Evolutionary conservation across 2,888 invertebrate species (phyloP).

Genomic region (Stenurella melanura): DNA sequence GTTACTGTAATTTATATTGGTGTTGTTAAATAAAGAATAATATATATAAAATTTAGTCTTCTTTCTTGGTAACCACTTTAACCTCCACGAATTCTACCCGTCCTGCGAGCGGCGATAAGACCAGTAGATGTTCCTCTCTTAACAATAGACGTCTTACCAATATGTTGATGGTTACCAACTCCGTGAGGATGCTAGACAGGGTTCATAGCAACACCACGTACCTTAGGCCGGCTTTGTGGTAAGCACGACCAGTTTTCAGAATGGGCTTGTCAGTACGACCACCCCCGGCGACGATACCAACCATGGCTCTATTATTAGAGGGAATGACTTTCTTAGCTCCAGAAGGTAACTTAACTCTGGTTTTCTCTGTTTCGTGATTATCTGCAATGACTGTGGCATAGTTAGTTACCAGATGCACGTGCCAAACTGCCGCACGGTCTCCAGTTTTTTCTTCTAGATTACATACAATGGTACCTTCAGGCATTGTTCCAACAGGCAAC

Average conservation of each 20-base stretch:
- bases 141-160: slow-evolving; percentile 99
- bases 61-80: slow-evolving; percentile 93
- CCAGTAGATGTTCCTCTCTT: slow-evolving; percentile 99
- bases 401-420: slow-evolving; percentile 98
- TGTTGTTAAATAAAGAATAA: no score
- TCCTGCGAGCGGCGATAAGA: slow-evolving; percentile 99
- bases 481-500: slow-evolving; percentile 98
- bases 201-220: slow-evolving; percentile 99
- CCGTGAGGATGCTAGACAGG: slow-evolving; percentile 99
- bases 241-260: slow-evolving; percentile 98
- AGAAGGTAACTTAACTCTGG: slow-evolving; percentile 98
- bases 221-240: slow-evolving; percentile 99
- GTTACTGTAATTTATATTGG: no score
- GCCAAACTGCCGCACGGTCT: slow-evolving; percentile 98
- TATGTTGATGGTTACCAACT: slow-evolving; percentile 99
- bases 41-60: slow-evolving; percentile 75
- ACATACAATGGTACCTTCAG: slow-evolving; percentile 99
- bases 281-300: slow-evolving; percentile 99
- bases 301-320: slow-evolving; percentile 99
- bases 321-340: slow-evolving; percentile 99
- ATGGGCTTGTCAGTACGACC: slow-evolving; percentile 99
- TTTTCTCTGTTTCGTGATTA: slow-evolving; percentile 97
- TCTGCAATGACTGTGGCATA: slow-evolving; percentile 99
- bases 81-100: slow-evolving; percentile 99
- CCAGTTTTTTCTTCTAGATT: slow-evolving; percentile 99